Conservation (phyloP, 2,888 invertebrate species). For the Nasonia oneida region DNA sequence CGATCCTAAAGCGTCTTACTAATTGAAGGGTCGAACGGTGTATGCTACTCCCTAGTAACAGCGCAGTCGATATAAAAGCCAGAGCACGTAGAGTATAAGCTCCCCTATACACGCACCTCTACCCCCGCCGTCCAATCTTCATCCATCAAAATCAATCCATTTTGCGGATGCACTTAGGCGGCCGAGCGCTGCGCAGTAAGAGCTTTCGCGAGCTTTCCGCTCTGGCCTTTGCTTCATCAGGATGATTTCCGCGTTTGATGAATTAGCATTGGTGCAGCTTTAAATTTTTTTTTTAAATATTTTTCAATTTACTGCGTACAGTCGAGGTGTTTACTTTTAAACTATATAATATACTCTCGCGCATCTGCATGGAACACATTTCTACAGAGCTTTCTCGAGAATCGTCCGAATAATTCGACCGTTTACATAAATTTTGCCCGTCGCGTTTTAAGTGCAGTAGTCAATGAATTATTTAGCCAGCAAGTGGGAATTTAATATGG, state of each 20-base stretch:
- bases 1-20: neutral
- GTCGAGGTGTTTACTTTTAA: neutral
- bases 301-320: neutral
- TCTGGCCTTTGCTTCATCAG: neutral
- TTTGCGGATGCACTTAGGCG: slow-evolving; percentile 69
- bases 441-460: neutral
- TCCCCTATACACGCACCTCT: neutral
- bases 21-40: neutral
- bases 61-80: slow-evolving; percentile 20
- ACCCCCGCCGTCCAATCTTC: slow-evolving; percentile 69
- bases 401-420: slow-evolving; percentile 7
- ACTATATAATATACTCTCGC: neutral
- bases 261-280: neutral
- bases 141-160: slow-evolving; percentile 74
- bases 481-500: neutral
- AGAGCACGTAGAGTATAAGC: neutral
- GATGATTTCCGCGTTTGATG: slow-evolving; percentile 38
- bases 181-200: slow-evolving; percentile 56
- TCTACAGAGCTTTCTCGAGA: neutral
- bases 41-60: neutral
- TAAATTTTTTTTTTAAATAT: neutral
- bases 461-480: slow-evolving; percentile 13
- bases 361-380: neutral
- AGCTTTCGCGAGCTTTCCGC: slow-evolving; percentile 38
- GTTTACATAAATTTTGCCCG: neutral